phyloP scores from a whole-genome alignment of 2,888 invertebrate species.

The Panopea generosa region DNA sequence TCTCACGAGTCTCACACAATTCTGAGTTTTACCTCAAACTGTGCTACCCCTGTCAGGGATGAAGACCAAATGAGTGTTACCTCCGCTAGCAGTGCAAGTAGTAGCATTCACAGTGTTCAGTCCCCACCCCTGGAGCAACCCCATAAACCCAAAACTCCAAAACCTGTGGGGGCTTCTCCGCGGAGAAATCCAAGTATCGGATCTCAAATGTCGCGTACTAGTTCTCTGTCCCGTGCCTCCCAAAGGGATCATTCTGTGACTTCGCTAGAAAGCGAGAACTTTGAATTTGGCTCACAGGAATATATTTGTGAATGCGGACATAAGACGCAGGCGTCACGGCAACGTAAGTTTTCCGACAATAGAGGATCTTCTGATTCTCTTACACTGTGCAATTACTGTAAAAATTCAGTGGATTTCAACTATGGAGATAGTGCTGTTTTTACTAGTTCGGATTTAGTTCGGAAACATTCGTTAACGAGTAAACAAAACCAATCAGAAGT shows the following conservation, averaged over 20 bases:
- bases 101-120: conserved; percentile 47
- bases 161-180: conserved; percentile 65
- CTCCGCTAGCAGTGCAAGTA: conserved; percentile 47
- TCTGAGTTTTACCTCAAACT: conserved; percentile 13
- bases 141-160: conserved; percentile 69
- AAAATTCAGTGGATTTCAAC: conserved; percentile 16
- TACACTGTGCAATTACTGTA: conserved; percentile 40
- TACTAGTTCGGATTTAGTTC: not conserved
- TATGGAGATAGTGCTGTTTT: conserved; percentile 14
- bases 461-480: not conserved
- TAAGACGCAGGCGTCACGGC: not conserved
- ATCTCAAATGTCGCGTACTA: conserved; percentile 57
- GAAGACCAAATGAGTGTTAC: conserved; percentile 62
- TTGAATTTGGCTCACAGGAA: conserved; percentile 15
- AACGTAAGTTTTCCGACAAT: not conserved
- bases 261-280: conserved; percentile 56
- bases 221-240: conserved; percentile 30
- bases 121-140: conserved; percentile 63
- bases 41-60: conserved; percentile 23
- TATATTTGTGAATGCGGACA: conserved; percentile 41
- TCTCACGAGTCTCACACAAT: conserved; percentile 31
- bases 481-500: conserved; percentile 3
- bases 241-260: conserved; percentile 40
- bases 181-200: conserved; percentile 64
- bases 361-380: conserved; percentile 23